Evolutionary conservation across 2,888 invertebrate species (phyloP), one percentile per base, ranked within the genome.

Genomic region (Orthosia incerta): DNA sequence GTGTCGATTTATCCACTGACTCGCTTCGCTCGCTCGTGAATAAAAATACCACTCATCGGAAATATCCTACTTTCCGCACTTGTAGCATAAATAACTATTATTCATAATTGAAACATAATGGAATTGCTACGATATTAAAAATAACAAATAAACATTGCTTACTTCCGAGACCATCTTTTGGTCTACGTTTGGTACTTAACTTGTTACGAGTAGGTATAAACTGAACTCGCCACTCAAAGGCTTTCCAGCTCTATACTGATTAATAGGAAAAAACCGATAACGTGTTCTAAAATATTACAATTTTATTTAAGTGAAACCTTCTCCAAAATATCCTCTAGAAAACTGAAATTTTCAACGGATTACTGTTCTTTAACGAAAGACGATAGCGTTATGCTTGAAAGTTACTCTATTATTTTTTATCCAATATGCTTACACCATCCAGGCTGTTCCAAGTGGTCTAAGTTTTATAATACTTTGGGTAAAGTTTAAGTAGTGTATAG

Each of bases 351-450:
- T 57, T 62, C n/a, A 45, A 7, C 15, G 18, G 13, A 69, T 71
- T 59, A 70, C 57, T 75, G 16, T 50, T 57, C 39, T 69, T 62
- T 31, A 51, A 79, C n/a, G 9, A 4, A 75, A 64, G n/a, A 55
- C 46, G 51, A 53, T 53, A 45, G 2, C 11, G 18, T 50, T 31
- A 57, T 23, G 18, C 12, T 64, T 13, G 23, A 76, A 69, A 68
- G 13, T 45, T 50, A 31, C 20, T 55, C 56, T 50, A 48, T 56
- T 69, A 50, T 4, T 13, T 20, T 53, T 59, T 18, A 60, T 55
- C 60, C 26, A n/a, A 45, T 12, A 45, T 48, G 13, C 46, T 55
- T 59, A 31, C 4, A 26, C 39, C 11, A 59, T 51, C 23, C 23
- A n/a, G 11, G 23, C 15, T 71, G 45, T 60, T 7, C 26, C 53